Conservation (phyloP, 2,797 vertebrate genomes). For the Adelosebastes latens region DNA sequence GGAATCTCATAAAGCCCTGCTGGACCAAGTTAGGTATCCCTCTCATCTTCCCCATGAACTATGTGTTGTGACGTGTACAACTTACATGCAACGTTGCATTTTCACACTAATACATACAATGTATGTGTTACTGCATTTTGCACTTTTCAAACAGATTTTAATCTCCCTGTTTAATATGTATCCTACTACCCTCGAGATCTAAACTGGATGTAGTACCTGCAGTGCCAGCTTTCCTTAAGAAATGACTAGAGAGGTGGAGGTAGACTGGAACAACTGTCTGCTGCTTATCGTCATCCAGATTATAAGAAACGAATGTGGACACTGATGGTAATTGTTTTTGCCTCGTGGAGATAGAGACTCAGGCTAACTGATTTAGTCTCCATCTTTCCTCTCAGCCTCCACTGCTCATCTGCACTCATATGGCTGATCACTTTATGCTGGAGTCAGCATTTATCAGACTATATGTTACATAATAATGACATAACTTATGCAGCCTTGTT, state of each 20-base stretch:
- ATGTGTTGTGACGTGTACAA: background rate
- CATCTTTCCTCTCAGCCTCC: conserved; percentile 30
- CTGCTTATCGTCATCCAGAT: conserved; percentile 65
- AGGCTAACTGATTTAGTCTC: conserved; percentile 46
- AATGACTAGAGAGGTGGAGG: conserved; percentile 30
- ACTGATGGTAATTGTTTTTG: conserved; percentile 66
- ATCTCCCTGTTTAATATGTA: background rate
- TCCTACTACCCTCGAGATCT: background rate
- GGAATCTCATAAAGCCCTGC: background rate
- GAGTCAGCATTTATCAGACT: conserved; percentile 1
- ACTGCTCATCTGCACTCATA: conserved; percentile 16
- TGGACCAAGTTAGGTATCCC: background rate
- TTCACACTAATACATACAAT: background rate
- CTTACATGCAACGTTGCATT: background rate
- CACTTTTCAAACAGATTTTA: background rate
- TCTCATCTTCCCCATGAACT: background rate
- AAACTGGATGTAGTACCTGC: conserved; percentile 4
- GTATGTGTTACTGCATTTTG: background rate
- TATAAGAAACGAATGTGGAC: conserved; percentile 62
- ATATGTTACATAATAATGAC: background rate
- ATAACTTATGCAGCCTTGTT: background rate
- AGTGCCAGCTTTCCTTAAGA: conserved; percentile 23
- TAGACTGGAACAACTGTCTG: conserved; percentile 39
- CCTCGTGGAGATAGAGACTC: conserved; percentile 41
- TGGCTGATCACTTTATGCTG: background rate